Percentiles rank a stretch among this genome's conserved stretches.
Conservation (phyloP, 92 coral and sea anemone species). For the Porites divaricata region DNA sequence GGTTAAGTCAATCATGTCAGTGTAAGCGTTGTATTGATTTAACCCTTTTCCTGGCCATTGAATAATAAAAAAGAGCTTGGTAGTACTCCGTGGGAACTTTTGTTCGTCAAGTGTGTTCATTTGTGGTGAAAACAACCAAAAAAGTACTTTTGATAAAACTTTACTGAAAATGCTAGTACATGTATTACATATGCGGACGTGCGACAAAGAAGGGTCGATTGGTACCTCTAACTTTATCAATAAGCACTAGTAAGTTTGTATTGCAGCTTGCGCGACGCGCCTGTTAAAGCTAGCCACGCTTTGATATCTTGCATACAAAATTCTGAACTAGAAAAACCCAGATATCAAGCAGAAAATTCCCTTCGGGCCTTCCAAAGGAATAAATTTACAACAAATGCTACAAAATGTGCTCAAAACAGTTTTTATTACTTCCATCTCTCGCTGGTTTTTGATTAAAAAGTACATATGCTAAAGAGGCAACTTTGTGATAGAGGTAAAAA, state of each 20-base stretch:
- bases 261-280: neutral
- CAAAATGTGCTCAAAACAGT: no score
- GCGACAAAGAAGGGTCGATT: neutral
- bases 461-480: no score
- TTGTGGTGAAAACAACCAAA: no score
- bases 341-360: no score
- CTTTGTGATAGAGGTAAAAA: no score
- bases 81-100: neutral
- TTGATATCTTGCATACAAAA: conserved; percentile 18
- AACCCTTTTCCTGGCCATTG: neutral
- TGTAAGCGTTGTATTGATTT: conserved; percentile 11
- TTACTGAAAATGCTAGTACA: no score
- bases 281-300: neutral
- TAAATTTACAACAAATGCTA: no score
- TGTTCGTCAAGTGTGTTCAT: neutral
- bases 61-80: neutral
- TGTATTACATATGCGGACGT: no score
- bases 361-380: no score
- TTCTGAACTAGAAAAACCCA: neutral
- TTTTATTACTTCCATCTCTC: neutral
- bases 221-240: conserved; percentile 11
- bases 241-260: conserved; percentile 20
- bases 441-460: no score
- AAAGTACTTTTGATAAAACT: no score
- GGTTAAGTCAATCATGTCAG: conserved; percentile 27